Conservation (phyloP, 2,888 invertebrate genomes). For the Troglohyphantes excavatus region DNA sequence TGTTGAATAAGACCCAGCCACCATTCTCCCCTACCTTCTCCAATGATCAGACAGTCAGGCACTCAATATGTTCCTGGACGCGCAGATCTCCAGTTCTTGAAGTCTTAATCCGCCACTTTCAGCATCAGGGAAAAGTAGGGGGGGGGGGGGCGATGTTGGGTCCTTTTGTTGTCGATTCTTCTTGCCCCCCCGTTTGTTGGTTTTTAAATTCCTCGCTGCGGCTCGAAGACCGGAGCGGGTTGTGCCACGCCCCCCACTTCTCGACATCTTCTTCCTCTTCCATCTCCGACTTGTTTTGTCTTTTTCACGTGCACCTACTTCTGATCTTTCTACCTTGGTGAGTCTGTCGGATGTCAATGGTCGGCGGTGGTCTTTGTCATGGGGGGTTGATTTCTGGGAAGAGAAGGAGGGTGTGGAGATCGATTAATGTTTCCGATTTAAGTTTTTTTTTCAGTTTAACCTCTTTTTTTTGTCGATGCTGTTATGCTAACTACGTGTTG, state of each 20-base stretch:
- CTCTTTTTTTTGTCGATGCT: no score
- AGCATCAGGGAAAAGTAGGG: not conserved
- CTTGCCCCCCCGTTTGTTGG: not conserved
- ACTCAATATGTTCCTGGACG: no score
- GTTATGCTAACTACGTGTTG: no score
- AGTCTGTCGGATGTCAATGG: not conserved
- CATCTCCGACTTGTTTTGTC: not conserved
- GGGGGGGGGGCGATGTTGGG: not conserved
- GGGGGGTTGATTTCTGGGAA: not conserved
- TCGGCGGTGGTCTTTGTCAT: not conserved
- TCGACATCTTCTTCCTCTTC: not conserved
- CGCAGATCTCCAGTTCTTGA: constrained; percentile 9
- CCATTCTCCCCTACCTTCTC: no score
- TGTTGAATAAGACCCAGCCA: no score
- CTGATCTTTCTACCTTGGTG: not conserved
- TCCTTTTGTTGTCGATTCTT: not conserved
- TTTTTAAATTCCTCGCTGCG: constrained; percentile 7
- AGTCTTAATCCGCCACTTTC: constrained; percentile 35
- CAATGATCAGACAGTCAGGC: no score
- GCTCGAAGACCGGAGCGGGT: not conserved
- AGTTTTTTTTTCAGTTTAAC: no score
- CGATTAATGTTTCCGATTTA: no score
- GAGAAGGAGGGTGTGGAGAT: not conserved
- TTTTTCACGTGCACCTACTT: not conserved
- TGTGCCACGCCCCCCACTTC: not conserved